Evolutionary conservation across 2,888 invertebrate genomes (phyloP).

Genomic region (Octonoba sinensis): DNA sequence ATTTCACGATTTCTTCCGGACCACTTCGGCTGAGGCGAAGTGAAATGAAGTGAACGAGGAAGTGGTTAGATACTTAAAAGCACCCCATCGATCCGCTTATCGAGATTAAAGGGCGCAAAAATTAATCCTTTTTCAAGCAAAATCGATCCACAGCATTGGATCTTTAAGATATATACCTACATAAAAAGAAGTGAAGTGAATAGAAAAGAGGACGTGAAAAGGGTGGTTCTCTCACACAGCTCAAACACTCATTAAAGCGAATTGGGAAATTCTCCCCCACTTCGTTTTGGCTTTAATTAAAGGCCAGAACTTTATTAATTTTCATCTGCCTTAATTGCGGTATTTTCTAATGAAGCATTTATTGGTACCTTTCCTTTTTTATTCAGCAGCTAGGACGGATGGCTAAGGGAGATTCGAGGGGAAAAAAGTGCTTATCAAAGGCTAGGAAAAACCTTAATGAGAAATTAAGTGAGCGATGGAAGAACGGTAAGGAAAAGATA

Average conservation of each 20-base stretch:
- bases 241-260: constrained; percentile 62
- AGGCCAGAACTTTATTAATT: constrained; percentile 61
- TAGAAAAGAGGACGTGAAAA: constrained; percentile 16
- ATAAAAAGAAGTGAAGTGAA: not conserved
- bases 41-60: too few relatives aligned
- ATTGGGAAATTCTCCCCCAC: constrained; percentile 52
- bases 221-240: constrained; percentile 8
- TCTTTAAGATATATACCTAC: too few relatives aligned
- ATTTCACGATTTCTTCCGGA: too few relatives aligned
- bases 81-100: constrained; percentile 11
- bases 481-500: too few relatives aligned
- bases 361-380: too few relatives aligned
- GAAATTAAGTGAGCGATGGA: too few relatives aligned
- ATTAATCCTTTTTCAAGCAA: constrained; percentile 60
- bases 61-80: too few relatives aligned
- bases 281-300: constrained; percentile 50
- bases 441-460: too few relatives aligned
- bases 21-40: too few relatives aligned
- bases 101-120: constrained; percentile 62
- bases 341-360: constrained; percentile 53
- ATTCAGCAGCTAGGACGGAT: too few relatives aligned
- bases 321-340: constrained; percentile 63
- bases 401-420: too few relatives aligned
- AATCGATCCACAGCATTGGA: constrained; percentile 28
- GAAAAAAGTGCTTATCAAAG: too few relatives aligned